Evolutionary conservation across 2,113 vertebrate species (phyloP).

Genomic region (Tringa solitaria): DNA sequence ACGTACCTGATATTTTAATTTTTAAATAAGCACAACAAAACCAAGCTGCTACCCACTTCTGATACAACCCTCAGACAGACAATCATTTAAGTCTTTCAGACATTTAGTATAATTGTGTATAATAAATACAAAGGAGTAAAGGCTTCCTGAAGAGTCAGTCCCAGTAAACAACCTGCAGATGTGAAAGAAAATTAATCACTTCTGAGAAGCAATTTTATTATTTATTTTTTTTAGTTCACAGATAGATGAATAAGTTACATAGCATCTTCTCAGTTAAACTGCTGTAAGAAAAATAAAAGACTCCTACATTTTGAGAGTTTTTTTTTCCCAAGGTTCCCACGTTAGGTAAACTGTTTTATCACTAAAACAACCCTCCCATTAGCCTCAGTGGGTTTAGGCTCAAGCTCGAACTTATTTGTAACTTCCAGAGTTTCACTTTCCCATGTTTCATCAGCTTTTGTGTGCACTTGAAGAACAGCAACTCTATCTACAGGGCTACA

Average conservation of each 20-base stretch:
- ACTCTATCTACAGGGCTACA: not conserved
- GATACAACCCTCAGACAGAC: not conserved
- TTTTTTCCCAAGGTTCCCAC: not conserved
- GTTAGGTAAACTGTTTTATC: not conserved
- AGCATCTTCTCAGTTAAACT: not conserved
- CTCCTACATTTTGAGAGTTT: not conserved
- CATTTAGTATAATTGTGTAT: not conserved
- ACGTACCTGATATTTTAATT: not conserved
- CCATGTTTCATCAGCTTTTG: not conserved
- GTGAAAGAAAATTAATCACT: not conserved
- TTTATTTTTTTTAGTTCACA: not conserved
- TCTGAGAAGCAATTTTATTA: not conserved
- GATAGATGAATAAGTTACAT: not conserved
- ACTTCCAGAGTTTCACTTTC: not conserved
- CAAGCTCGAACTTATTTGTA: not conserved
- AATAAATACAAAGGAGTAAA: slow-evolving; percentile 16
- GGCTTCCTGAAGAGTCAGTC: not conserved
- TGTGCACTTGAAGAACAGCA: not conserved
- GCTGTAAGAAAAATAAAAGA: not conserved
- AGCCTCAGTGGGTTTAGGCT: not conserved
- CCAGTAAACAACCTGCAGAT: not conserved
- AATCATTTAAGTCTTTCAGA: not conserved
- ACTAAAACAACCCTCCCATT: not conserved
- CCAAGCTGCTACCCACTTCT: not conserved
- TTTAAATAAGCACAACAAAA: slow-evolving; percentile 17